phyloP scores from a whole-genome alignment of 2,797 vertebrate genomes.

The Liparis tanakae region DNA sequence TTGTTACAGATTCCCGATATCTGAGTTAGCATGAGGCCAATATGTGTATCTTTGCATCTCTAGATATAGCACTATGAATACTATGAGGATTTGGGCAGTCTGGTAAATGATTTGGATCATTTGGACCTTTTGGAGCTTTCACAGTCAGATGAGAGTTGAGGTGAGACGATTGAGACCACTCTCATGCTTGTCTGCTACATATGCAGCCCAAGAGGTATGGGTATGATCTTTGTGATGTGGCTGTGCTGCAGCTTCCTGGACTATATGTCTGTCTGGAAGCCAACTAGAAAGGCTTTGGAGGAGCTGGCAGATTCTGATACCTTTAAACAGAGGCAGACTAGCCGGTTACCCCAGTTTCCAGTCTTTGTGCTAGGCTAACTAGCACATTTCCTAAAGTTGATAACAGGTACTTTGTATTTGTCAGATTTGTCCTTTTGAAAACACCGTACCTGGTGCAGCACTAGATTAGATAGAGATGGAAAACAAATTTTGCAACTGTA shows the following conservation, averaged over 20 bases:
- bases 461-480: neutral
- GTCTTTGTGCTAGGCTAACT: neutral
- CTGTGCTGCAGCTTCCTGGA: neutral
- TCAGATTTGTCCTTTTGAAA: neutral
- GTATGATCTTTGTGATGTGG: neutral
- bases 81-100: neutral
- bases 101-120: neutral
- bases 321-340: neutral
- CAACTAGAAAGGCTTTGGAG: neutral
- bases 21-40: too few species aligned
- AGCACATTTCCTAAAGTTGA: neutral
- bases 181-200: neutral
- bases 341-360: neutral
- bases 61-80: neutral
- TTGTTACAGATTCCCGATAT: too few species aligned
- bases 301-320: neutral
- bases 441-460: neutral
- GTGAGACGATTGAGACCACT: too few species aligned
- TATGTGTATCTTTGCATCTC: too few species aligned
- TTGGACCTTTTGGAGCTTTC: too few species aligned
- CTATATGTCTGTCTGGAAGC: neutral
- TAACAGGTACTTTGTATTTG: neutral
- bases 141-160: too few species aligned
- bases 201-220: neutral
- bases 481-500: neutral